These are phyloP conservation scores for Orchesellides sinensis DNA, from an alignment of 2,888 invertebrate species.

Conservation along the genomic window DNA sequence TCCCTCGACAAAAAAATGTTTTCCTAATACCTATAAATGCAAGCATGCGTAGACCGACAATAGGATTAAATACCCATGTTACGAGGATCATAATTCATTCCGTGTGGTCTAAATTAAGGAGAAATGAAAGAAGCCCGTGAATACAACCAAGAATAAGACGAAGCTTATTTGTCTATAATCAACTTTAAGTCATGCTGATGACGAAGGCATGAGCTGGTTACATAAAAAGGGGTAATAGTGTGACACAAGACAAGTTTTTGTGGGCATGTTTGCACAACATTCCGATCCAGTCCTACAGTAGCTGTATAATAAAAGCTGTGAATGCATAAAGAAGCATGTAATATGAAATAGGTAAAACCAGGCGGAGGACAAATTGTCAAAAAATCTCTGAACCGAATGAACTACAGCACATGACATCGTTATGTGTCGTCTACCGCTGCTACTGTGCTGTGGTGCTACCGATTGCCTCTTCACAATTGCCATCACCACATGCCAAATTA, in stretches of 20 bases:
- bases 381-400: conserved; percentile 8
- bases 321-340: no score
- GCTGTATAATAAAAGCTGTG: no score
- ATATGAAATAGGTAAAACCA: conserved; percentile 3
- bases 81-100: conserved; percentile 39
- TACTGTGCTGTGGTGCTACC: background rate
- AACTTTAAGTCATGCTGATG: conserved; percentile 26
- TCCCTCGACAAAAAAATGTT: background rate
- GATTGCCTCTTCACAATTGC: background rate
- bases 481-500: conserved; percentile 4
- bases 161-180: conserved; percentile 35
- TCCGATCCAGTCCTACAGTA: background rate
- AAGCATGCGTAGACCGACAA: conserved; percentile 33
- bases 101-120: conserved; percentile 24
- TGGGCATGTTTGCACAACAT: conserved; percentile 12
- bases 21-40: conserved; percentile 5
- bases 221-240: conserved; percentile 19
- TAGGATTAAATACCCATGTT: conserved; percentile 39
- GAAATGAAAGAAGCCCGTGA: conserved; percentile 22
- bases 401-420: conserved; percentile 10
- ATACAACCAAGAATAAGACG: background rate
- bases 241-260: conserved; percentile 8
- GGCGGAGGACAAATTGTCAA: conserved; percentile 20
- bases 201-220: conserved; percentile 28
- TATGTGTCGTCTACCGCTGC: background rate